phyloP scores from a whole-genome alignment of 2,797 vertebrate species.

The Ctenosaura bakeri region DNA sequence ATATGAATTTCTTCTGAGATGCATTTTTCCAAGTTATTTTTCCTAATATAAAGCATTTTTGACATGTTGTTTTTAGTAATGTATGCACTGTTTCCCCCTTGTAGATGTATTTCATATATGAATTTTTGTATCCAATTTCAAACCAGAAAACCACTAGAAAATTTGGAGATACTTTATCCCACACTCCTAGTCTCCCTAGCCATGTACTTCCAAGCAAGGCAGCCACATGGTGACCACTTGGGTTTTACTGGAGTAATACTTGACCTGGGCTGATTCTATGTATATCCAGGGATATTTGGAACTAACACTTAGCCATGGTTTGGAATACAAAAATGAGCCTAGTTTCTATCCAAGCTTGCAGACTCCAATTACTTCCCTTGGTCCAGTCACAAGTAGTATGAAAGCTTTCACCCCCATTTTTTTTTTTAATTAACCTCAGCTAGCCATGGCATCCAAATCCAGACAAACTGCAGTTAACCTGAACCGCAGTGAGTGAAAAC shows the following conservation, averaged over 20 bases:
- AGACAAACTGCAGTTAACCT: background rate
- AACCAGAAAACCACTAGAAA: background rate
- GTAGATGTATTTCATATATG: background rate
- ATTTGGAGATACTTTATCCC: background rate
- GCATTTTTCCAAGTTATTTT: background rate
- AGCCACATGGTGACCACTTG: background rate
- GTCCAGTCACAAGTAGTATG: background rate
- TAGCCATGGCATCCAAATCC: background rate
- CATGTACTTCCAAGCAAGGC: background rate
- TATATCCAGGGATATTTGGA: background rate
- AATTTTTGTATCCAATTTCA: background rate
- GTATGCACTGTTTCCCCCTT: background rate
- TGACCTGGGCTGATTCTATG: background rate
- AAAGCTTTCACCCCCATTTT: background rate
- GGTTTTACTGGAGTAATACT: background rate
- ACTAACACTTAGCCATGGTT: background rate
- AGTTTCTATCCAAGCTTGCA: background rate
- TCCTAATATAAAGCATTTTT: background rate
- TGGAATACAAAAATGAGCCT: background rate
- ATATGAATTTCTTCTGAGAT: background rate
- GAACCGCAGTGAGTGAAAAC: background rate
- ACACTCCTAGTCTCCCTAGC: too few species aligned
- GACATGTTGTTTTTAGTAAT: background rate
- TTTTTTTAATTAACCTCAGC: background rate
- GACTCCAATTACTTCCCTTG: too few species aligned